Base-by-base conservation (phyloP, 2,888 invertebrate species). In the Oxystoma pomonae region DNA sequence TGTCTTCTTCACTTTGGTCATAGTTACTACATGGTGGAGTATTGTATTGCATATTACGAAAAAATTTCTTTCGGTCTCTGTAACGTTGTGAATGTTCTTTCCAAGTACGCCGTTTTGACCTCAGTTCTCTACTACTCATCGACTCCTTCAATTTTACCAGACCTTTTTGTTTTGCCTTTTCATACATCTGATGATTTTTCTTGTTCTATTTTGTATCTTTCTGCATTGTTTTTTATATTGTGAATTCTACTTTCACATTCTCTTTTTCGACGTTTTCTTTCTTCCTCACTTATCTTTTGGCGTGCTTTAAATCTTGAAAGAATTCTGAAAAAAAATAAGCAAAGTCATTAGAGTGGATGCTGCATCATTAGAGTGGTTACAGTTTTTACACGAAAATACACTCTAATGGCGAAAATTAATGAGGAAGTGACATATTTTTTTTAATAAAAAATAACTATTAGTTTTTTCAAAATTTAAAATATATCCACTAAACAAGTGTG, bases 171-270 rank as follows among this genome's bases (percentile, higher is more conserved):
- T 53, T 53, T 53, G 17, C 55, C 18, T 16, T 53, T 53, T 53
- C 55, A 53, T 53, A 53, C 3, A 16, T 53, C 16, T 7, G 55
- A 16, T 53, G 55, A 3, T 53, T 53, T 53, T 53, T 17, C 16
- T 53, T 53, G 55, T 53, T 53, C 55, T 3, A 53, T 53, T 53
- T 53, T 53, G 18, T 53, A 53, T 53, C 18, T 53, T 53, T 53
- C 55, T 17, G 55, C 7, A 53, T 16, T 53, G 55, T 3, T 16
- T 53, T 53, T 53, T 7, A 53, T 53, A 7, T 53, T 53, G 3
- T 53, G 55, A 7, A 3, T 53, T 53, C 55, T 16, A 7, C 16
- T 53, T 53, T 53, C 55, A 18, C 55, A 53, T 53, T 53, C 55
- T 18, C 18, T 16, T 18, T 53, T 53, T 18, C 55, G 35, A 35